Conservation (phyloP, 37 sponge, comb jelly and placozoan species). For the Tethya wilhelma region DNA sequence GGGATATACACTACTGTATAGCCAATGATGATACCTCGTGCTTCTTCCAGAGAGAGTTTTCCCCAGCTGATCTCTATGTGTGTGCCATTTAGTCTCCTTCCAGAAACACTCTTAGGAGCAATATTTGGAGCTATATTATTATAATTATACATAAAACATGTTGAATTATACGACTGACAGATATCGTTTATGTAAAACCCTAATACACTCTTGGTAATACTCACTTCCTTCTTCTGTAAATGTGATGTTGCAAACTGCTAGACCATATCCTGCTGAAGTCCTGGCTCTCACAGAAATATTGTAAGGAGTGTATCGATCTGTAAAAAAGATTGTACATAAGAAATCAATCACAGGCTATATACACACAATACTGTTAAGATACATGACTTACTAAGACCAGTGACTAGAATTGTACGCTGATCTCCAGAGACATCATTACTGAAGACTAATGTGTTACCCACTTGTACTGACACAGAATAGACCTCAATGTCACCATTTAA, state of each 20-base stretch:
- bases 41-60: background rate
- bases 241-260: background rate
- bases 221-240: conserved; percentile 5
- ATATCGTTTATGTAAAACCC: too few relatives aligned
- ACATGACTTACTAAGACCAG: background rate
- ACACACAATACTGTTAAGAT: too few relatives aligned
- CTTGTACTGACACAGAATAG: background rate
- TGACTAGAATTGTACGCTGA: background rate
- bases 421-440: background rate
- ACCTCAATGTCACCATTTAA: background rate
- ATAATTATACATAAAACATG: too few relatives aligned
- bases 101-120: background rate
- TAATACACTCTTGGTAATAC: background rate
- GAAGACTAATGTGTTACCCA: background rate
- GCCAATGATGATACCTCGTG: background rate
- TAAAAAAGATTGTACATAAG: too few relatives aligned
- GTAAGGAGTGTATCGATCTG: background rate
- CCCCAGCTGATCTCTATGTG: background rate
- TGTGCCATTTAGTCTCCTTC: background rate
- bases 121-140: background rate
- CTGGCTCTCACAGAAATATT: background rate
- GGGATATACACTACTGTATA: background rate
- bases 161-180: too few relatives aligned
- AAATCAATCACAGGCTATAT: too few relatives aligned
- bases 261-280: conserved; percentile 3